Evolutionary conservation across 2,113 vertebrate species (phyloP), one percentile per base, ranked within the genome.

Genomic region (Dinomys branickii): DNA sequence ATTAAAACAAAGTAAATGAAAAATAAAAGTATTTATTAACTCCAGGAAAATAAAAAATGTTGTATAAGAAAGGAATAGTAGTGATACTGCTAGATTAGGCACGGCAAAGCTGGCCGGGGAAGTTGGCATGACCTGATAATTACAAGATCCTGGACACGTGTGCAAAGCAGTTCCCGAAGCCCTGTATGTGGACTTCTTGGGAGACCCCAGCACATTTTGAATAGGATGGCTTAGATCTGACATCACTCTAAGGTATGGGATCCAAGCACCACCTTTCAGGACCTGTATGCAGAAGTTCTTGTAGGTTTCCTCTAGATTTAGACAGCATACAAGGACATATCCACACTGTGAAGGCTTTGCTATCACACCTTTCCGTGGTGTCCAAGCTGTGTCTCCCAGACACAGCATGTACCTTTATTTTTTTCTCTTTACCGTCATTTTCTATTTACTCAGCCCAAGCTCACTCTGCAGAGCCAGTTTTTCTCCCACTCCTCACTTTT

Each of bases 1-100:
- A 93, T 28, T 90, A 92, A 94, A 94, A 85, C 52, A 86, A 94
- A 77, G 4, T 73, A 90, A 94, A 19, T 73, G 11, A 78, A 90
- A 94, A 93, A 78, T 86, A 84, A 92, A 95, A 94, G 44, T 50
- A 44, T 63, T 59, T 75, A 84, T 61, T 78, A 92, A 71, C 10
- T 90, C 61, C 26, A 73, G 16, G 22, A 75, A 90, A 97, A 94
- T 47, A 12, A 38, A 86, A 94, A 92, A 30, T 44, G 33, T 69
- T 47, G 9, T 71, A 33, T 61, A 82, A 73, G 44, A 81, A 50
- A 91, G 20, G 41, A 85, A 94, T 91, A 52, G 19, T 44, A 75
- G 41, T 28, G 11, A 47, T 75, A 75, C 38, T 44, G 38, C 65
- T n/a, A 67, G 65, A 41, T 41, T 44, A 41, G 71, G 38, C 38